Conservation (phyloP, 2,888 invertebrate species). For the Athalia cordata region DNA sequence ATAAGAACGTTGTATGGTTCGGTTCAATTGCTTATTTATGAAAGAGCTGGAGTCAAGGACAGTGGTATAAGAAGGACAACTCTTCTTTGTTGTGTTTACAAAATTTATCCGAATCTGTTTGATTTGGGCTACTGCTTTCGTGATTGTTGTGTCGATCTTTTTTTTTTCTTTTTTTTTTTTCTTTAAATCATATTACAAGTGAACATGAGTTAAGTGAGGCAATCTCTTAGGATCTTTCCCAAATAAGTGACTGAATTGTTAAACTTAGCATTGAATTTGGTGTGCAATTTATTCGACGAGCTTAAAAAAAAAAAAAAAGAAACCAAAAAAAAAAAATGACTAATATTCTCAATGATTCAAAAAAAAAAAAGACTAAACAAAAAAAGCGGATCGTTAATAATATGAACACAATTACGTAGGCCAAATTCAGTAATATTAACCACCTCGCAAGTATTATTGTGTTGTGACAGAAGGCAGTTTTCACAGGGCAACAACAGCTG, state of each 20-base stretch:
- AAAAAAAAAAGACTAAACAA: conserved; percentile 46
- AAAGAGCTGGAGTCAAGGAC: conserved; percentile 57
- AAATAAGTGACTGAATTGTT: conserved; percentile 57
- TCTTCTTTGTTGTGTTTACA: neutral
- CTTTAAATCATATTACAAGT: too few species aligned
- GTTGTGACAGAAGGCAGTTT: conserved; percentile 81
- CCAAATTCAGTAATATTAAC: conserved; percentile 50
- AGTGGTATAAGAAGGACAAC: neutral
- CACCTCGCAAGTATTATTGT: conserved; percentile 73
- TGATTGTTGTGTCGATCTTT: conserved; percentile 5
- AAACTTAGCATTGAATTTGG: conserved; percentile 11
- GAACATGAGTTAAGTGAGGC: neutral
- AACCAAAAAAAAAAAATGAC: conserved; percentile 44
- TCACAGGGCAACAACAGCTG: conserved; percentile 82
- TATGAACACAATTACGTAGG: conserved; percentile 44
- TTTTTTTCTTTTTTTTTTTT: neutral
- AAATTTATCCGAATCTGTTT: conserved; percentile 24
- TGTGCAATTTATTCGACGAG: neutral
- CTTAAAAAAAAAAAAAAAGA: neutral
- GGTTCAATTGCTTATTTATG: conserved; percentile 59
- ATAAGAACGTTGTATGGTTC: conserved; percentile 56
- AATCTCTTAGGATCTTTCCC: conserved; percentile 58
- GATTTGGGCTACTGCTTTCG: neutral
- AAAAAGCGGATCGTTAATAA: conserved; percentile 27
- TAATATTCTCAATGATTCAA: conserved; percentile 56